phyloP scores from a whole-genome alignment of 2,888 invertebrate genomes.

The Phytoseiulus persimilis region DNA sequence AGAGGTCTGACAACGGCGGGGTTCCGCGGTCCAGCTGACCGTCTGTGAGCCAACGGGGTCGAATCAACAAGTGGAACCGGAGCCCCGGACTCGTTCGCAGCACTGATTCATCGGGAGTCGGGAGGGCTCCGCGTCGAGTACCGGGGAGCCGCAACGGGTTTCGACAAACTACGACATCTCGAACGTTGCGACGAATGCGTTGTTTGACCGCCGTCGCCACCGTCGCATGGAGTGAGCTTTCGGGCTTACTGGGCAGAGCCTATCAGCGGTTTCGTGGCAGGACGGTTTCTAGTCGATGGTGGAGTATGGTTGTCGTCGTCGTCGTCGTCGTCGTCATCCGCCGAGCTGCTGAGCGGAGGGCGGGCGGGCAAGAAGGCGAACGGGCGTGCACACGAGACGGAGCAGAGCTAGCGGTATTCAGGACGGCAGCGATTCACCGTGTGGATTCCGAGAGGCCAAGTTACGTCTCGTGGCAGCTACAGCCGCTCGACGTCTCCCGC shows the following conservation, averaged over 20 bases:
- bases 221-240: not conserved
- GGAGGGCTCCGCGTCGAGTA: not conserved
- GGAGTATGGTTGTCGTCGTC: no score
- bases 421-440: not conserved
- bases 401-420: not conserved
- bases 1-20: no score
- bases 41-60: not conserved
- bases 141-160: not conserved
- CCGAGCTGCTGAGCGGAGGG: no score
- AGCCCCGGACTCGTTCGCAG: not conserved
- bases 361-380: no score
- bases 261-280: not conserved
- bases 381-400: no score
- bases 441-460: not conserved
- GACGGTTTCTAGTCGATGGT: not conserved
- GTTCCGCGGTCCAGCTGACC: no score
- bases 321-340: no score
- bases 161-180: not conserved
- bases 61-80: not conserved
- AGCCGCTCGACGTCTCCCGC: no score
- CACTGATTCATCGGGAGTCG: not conserved
- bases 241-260: not conserved
- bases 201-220: not conserved
- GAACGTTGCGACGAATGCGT: not conserved
- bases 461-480: no score